Conservation (phyloP, 2,113 vertebrate genomes). For the Ia io region DNA sequence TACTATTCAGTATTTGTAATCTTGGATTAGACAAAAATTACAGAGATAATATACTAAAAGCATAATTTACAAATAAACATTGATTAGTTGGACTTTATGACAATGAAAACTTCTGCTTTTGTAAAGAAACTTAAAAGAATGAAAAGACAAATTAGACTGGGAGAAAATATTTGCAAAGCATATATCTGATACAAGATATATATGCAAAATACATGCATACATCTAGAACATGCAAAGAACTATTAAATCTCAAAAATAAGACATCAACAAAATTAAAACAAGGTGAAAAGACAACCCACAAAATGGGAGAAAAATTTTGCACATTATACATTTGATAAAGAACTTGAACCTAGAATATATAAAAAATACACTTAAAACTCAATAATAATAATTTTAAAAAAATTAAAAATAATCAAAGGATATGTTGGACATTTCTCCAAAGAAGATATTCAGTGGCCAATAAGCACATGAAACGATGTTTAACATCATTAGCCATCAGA, state of each 20-base stretch:
- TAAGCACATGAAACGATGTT: not conserved
- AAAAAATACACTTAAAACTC: not conserved
- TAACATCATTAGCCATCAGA: not conserved
- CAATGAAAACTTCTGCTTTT: conserved; percentile 19
- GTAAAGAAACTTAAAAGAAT: not conserved
- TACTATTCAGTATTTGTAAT: not conserved
- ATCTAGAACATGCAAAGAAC: not conserved
- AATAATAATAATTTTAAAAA: not conserved
- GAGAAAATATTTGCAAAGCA: not conserved
- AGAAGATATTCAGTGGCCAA: not conserved
- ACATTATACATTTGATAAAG: not conserved
- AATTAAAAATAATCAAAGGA: not conserved
- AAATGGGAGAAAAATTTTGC: not conserved
- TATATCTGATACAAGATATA: not conserved
- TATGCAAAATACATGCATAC: not conserved
- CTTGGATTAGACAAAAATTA: not conserved
- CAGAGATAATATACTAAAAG: not conserved
- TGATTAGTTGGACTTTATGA: not conserved
- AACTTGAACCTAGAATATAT: conserved; percentile 4
- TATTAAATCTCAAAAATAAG: not conserved
- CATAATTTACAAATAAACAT: not conserved
- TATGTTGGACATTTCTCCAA: not conserved
- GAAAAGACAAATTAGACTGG: not conserved
- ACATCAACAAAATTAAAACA: conserved; percentile 2
- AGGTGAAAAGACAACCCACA: not conserved